Conservation (phyloP, 2,113 vertebrate genomes). For the Sus scrofa region T2T-Sscrofa CM000812.6:145507501-145508000, state of each 20-base stretch:
- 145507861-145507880: slow-evolving; percentile 5
- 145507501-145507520: too few relatives aligned
- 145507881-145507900: neutral
- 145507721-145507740: neutral
- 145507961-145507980: neutral
- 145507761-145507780: neutral
- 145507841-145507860: neutral
- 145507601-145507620: neutral
- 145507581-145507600: neutral
- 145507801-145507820: neutral
- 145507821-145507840: neutral
- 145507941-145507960: neutral
- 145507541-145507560: too few relatives aligned
- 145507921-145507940: neutral
- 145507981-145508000: neutral
- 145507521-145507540: too few relatives aligned
- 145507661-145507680: neutral
- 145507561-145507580: neutral
- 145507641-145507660: slow-evolving; percentile 23
- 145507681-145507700: slow-evolving; percentile 7
- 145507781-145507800: neutral
- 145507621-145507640: neutral
- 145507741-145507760: neutral
- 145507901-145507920: neutral
- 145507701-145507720: neutral